A percentile compares a stretch with the other conserved stretches of the same genome.
Evolutionary conservation across 1,140 invertebrate species (phyloP).

Genomic region (Riptortus pedestris): DNA sequence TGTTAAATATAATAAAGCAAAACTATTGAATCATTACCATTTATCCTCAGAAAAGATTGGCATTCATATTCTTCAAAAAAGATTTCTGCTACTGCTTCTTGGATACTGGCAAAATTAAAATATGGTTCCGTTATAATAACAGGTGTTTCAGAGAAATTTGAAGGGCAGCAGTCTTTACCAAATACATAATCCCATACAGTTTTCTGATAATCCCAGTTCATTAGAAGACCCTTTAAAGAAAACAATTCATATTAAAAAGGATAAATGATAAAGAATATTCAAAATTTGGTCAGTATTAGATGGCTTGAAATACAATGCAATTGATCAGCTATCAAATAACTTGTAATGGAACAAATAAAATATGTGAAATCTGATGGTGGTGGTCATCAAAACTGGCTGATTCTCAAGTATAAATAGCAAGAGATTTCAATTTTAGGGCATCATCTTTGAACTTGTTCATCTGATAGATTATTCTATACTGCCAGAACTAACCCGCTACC

Average conservation of each 20-base stretch:
- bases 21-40: conserved; percentile 49
- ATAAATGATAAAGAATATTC: too few species aligned
- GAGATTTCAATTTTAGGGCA: too few species aligned
- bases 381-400: too few species aligned
- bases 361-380: too few species aligned
- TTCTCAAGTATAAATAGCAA: too few species aligned
- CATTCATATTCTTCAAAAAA: conserved; percentile 97
- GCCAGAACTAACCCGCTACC: too few species aligned
- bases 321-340: conserved; percentile 3
- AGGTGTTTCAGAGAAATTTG: conserved; percentile 63
- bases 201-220: conserved; percentile 94
- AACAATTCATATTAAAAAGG: conserved; percentile 23
- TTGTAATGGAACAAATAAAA: not conserved
- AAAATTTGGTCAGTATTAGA: too few species aligned
- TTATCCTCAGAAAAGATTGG: conserved; percentile 68
- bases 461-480: too few species aligned
- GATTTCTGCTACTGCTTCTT: conserved; percentile 89
- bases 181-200: conserved; percentile 94
- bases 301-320: too few species aligned
- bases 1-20: too few species aligned
- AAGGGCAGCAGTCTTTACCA: conserved; percentile 73
- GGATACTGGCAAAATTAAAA: conserved; percentile 85
- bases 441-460: too few species aligned
- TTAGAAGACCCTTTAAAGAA: conserved; percentile 62
- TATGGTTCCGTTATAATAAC: conserved; percentile 88